These are phyloP conservation scores for Falco cherrug DNA, from an alignment of 2,797 vertebrate species.

Conservation along the genomic window DNA sequence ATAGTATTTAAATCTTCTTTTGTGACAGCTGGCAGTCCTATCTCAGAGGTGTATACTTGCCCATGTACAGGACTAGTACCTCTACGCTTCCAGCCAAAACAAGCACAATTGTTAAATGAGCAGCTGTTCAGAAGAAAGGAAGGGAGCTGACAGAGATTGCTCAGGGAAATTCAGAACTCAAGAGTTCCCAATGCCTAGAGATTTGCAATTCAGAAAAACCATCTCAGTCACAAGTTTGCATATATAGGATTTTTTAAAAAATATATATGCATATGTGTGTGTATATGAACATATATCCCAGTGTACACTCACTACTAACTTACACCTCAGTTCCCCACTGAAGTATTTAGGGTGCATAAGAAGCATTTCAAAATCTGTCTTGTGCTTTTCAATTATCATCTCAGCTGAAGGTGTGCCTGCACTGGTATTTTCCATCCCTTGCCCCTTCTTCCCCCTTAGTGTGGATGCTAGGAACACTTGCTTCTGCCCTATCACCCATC, in stretches of 20 bases:
- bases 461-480: background rate
- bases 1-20: background rate
- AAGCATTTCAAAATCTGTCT: background rate
- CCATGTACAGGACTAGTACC: background rate
- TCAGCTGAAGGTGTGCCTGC: background rate
- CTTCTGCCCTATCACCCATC: background rate
- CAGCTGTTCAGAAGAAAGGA: background rate
- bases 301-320: background rate
- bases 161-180: background rate
- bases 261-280: rapidly evolving
- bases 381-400: background rate
- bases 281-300: background rate
- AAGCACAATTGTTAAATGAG: background rate
- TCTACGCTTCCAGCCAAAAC: background rate
- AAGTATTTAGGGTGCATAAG: background rate
- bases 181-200: background rate
- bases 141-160: background rate
- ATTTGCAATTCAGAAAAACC: background rate
- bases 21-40: background rate
- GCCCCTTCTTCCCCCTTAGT: background rate
- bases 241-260: no score
- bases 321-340: background rate
- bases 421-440: background rate
- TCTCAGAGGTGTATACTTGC: background rate
- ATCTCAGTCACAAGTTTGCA: background rate